Percentiles rank a stretch among this genome's conserved stretches.
Evolutionary conservation across 2,888 invertebrate species (phyloP).

Genomic region (Lutraria lutraria): DNA sequence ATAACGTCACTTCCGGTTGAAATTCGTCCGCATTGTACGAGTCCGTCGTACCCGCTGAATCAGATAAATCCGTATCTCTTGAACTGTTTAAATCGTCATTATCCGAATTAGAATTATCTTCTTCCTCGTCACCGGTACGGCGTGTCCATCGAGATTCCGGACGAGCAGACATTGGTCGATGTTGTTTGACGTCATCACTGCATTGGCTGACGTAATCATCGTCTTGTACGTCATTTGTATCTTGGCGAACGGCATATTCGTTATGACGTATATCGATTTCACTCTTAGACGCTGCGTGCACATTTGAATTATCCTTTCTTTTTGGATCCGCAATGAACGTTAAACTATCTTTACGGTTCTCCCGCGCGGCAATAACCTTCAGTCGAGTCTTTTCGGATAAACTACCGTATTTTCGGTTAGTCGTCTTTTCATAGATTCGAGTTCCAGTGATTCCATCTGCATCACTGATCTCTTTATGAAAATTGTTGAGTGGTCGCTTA

Average conservation of each 20-base stretch:
- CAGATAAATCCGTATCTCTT: neutral
- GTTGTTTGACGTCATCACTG: neutral
- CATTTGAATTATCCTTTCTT: neutral
- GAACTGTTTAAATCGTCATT: neutral
- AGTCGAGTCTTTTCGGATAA: constrained; percentile 17
- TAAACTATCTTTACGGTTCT: neutral
- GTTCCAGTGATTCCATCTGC: neutral
- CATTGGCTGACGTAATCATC: neutral
- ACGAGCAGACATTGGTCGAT: constrained; percentile 62
- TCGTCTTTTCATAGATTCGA: neutral
- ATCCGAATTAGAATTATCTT: neutral
- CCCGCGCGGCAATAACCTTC: neutral
- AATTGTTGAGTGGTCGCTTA: neutral
- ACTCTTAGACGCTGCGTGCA: neutral
- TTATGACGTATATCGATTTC: neutral
- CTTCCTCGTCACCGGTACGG: constrained; percentile 23
- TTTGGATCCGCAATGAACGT: constrained; percentile 2
- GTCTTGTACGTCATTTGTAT: neutral
- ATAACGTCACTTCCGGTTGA: neutral
- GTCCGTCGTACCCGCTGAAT: neutral
- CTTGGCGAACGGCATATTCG: neutral
- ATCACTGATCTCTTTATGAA: constrained; percentile 13
- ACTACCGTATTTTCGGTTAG: neutral
- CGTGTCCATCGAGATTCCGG: constrained; percentile 64
- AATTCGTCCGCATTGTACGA: neutral